Evolutionary conservation across 2,113 vertebrate species (phyloP), one percentile per base, ranked within the genome.

Genomic region (Ariopsis seemanni): DNA sequence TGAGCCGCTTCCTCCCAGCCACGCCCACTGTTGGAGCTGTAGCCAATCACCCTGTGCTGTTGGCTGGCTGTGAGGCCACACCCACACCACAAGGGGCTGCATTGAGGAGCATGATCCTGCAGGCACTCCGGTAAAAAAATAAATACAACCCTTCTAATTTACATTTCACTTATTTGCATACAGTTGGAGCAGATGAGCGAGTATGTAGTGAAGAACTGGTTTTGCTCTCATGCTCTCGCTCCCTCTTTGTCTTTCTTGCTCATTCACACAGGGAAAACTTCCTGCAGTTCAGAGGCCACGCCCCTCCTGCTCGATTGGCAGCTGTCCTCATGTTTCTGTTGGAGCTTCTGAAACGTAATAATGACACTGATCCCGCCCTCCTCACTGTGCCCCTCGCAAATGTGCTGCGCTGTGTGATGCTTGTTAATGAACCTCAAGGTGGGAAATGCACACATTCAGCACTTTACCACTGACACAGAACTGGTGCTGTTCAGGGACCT

Each of bases 381-480:
- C 96, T 97, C 77, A 86, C 93, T 0, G 88, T 96, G 85, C 90
- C 95, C 0, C 96, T 99, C 53, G 95, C 97, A 0, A 90, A 93
- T 0, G 86, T 97, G 83, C 91, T 99, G 90, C 97, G 97, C 88
- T 97, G 96, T 88, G 62, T 99, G 90, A 90, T 98, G 74, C 91
- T 99, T 89, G 95, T 98, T 94, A 98, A 92, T 67, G 98, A 99
- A 85, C 93, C 92, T 1, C 97, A 97, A 92, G 98, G 98, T 99
- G 87, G 93, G 94, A 97, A 97, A 93, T 93, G 82, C n/a, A 72
- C 12, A 30, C 65, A 34, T 17, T 30, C 82, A 67, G 5, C 4
- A 78, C 50, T 7, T 5, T 52, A 74, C 3, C 18, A 22, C 71
- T 10, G 20, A 11, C 52, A 30, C 22, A 79, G n/a, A 9, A 14